Evolutionary conservation across 2,888 invertebrate species (phyloP).

Genomic region (Glaucopsyche alexis): DNA sequence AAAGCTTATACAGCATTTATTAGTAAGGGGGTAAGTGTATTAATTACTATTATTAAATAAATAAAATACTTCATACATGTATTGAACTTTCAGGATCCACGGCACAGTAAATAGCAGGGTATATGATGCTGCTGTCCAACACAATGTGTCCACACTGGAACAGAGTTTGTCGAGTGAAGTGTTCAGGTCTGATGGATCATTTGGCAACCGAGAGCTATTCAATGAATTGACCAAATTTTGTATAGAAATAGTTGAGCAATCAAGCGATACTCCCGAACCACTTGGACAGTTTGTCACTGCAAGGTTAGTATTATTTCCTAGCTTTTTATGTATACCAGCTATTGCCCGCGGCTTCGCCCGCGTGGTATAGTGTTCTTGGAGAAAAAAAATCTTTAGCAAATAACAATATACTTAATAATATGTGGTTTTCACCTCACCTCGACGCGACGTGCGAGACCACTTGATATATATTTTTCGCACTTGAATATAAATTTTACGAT

Average conservation of each 20-base stretch:
- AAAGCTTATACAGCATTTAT: no score
- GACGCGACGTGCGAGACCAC: no score
- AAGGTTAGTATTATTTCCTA: conserved; percentile 39
- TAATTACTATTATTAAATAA: no score
- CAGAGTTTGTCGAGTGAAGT: conserved; percentile 47
- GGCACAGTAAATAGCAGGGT: conserved; percentile 50
- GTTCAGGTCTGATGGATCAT: conserved; percentile 44
- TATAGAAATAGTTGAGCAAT: conserved; percentile 34
- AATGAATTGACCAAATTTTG: conserved; percentile 42
- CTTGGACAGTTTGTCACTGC: conserved; percentile 43
- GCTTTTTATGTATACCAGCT: no score
- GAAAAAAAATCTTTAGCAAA: no score
- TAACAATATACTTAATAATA: no score
- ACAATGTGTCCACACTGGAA: conserved; percentile 49
- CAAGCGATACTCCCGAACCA: conserved; percentile 38
- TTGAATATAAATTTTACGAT: no score
- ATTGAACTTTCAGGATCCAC: conserved; percentile 55
- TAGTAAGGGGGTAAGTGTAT: no score
- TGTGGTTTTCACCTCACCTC: no score
- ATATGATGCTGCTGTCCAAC: conserved; percentile 50
- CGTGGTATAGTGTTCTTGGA: no score
- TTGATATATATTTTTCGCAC: no score
- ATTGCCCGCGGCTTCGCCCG: no score
- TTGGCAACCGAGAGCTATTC: conserved; percentile 37
- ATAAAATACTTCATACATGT: background rate